phyloP scores from a whole-genome alignment of 2,113 vertebrate genomes.

The Rhodinocichla rosea region DNA sequence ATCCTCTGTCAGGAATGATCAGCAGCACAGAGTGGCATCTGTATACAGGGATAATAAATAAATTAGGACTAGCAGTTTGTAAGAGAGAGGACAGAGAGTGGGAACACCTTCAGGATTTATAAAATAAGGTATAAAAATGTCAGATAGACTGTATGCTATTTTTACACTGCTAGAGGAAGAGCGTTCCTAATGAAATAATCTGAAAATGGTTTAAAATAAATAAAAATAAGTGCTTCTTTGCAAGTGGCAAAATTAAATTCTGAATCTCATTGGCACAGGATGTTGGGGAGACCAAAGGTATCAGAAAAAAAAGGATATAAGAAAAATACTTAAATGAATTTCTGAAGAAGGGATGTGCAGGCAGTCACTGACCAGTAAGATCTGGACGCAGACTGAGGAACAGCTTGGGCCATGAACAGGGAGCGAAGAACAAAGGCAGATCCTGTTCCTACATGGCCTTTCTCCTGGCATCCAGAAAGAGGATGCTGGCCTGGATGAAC shows the following conservation, averaged over 20 bases:
- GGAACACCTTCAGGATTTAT: not conserved
- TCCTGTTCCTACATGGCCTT: not conserved
- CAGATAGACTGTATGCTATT: not conserved
- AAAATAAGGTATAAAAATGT: not conserved
- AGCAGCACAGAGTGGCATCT: not conserved
- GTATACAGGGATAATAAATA: not conserved
- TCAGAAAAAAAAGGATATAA: not conserved
- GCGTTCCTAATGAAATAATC: not conserved
- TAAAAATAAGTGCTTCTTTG: conserved; percentile 13
- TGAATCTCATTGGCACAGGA: not conserved
- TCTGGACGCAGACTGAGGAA: not conserved
- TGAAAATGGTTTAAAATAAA: not conserved
- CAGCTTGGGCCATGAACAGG: not conserved
- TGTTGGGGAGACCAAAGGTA: not conserved
- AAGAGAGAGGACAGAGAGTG: not conserved
- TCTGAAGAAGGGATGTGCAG: not conserved
- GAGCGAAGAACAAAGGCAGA: not conserved
- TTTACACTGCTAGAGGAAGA: not conserved
- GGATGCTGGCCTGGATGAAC: not conserved
- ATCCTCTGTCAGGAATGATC: not conserved
- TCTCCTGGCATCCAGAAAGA: not conserved
- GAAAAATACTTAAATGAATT: not conserved
- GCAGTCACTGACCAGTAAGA: not conserved
- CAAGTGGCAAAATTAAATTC: not conserved
- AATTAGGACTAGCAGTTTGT: not conserved